Percentiles rank a stretch among this genome's conserved stretches.
Conservation (phyloP, 2,797 vertebrate species). For the Emys orbicularis region DNA sequence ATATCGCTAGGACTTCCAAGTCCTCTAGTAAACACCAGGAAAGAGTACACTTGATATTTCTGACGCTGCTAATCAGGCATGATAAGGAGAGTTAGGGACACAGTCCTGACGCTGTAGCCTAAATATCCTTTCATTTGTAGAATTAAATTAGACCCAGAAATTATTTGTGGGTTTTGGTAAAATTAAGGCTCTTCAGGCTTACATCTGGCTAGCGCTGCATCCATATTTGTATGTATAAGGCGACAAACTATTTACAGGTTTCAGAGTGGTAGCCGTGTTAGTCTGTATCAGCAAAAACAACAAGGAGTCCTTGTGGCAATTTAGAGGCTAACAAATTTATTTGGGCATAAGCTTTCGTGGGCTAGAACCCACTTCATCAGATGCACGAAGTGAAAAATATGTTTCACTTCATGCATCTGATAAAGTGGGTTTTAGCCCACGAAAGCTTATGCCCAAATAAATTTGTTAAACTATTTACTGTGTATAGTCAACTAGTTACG, state of each 20-base stretch:
- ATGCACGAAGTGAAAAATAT: too few species aligned
- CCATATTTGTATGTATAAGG: neutral
- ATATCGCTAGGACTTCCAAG: neutral
- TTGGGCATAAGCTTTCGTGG: too few species aligned
- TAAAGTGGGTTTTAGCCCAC: too few species aligned
- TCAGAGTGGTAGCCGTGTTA: too few species aligned
- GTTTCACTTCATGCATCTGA: too few species aligned
- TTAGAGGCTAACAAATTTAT: too few species aligned
- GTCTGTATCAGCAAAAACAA: too few species aligned
- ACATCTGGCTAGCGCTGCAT: neutral
- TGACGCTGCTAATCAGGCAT: fast-evolving
- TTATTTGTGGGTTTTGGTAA: neutral
- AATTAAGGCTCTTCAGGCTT: neutral
- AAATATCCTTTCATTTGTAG: neutral
- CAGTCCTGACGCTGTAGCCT: neutral
- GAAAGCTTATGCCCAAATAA: too few species aligned
- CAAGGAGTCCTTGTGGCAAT: too few species aligned
- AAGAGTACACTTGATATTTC: fast-evolving
- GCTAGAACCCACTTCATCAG: too few species aligned
- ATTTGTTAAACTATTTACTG: neutral
- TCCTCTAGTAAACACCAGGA: neutral
- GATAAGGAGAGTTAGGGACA: neutral
- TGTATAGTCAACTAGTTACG: fast-evolving
- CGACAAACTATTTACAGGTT: fast-evolving
- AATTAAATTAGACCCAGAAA: neutral